These are phyloP conservation scores for Dusona sp. DNA, from an alignment of 2,888 invertebrate genomes.

Conservation along the genomic window DNA sequence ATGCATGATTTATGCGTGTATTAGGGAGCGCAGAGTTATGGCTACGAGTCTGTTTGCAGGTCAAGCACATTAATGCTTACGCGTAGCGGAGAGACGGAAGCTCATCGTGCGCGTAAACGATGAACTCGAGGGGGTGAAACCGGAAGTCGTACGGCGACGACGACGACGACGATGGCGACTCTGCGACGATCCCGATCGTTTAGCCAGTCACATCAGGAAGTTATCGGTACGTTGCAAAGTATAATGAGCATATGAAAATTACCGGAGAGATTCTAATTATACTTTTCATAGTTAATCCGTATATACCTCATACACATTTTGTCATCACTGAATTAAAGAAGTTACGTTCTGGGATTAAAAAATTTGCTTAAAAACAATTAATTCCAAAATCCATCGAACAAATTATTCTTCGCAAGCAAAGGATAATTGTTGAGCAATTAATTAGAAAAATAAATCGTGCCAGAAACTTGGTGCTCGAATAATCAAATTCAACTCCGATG, in stretches of 20 bases:
- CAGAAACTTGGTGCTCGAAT: background rate
- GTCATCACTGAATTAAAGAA: background rate
- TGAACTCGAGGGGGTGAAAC: constrained; percentile 45
- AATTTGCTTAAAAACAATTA: background rate
- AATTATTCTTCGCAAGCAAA: background rate
- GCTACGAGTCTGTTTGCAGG: constrained; percentile 41
- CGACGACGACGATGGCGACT: constrained; percentile 28
- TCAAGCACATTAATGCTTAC: constrained; percentile 56
- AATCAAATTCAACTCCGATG: constrained; percentile 2
- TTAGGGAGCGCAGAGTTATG: constrained; percentile 39
- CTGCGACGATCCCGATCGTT: constrained; percentile 46
- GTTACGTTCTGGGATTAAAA: background rate
- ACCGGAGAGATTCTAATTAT: constrained; percentile 28
- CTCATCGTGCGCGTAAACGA: constrained; percentile 55
- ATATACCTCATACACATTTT: background rate
- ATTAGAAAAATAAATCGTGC: background rate
- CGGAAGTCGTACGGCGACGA: constrained; percentile 55
- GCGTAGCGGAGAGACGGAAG: constrained; percentile 59
- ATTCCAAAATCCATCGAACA: background rate
- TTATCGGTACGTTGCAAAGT: constrained; percentile 44
- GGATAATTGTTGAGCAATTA: background rate
- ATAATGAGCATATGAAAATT: constrained; percentile 27
- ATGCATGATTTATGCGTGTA: constrained; percentile 31
- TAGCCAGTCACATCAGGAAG: constrained; percentile 53
- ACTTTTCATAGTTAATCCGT: background rate